phyloP scores from a whole-genome alignment of 2,113 vertebrate species.

The Scopus umbretta region DNA sequence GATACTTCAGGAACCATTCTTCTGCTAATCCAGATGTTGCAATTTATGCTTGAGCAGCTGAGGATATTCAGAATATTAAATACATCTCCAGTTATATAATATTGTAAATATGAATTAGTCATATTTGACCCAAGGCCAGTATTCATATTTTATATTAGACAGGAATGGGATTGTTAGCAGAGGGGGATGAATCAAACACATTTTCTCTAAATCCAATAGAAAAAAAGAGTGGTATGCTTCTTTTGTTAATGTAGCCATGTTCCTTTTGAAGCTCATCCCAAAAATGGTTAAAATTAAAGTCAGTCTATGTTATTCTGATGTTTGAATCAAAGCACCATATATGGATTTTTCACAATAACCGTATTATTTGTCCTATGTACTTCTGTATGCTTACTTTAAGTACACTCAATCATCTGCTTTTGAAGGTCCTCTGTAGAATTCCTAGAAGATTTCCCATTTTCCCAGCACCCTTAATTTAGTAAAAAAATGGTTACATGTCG shows the following conservation, averaged over 20 bases:
- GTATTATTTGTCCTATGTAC: background rate
- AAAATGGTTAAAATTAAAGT: background rate
- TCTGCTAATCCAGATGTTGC: background rate
- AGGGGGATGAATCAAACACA: background rate
- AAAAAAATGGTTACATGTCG: background rate
- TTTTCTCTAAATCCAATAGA: background rate
- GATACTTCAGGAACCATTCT: background rate
- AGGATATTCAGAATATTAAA: constrained; percentile 7
- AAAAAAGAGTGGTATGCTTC: background rate
- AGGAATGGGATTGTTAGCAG: background rate
- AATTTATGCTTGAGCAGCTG: background rate
- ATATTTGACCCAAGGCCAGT: background rate
- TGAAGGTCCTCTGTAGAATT: background rate
- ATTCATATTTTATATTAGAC: background rate
- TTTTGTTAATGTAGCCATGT: background rate
- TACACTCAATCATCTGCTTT: background rate
- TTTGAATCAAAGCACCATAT: background rate
- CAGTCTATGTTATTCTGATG: background rate
- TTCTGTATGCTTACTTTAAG: background rate
- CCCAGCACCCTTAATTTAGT: background rate
- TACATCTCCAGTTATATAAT: background rate
- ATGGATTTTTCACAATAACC: background rate
- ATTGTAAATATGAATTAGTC: background rate
- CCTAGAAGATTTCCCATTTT: background rate
- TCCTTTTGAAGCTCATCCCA: background rate